Conservation (phyloP, 2,888 invertebrate species). For the Noctua pronuba region DNA sequence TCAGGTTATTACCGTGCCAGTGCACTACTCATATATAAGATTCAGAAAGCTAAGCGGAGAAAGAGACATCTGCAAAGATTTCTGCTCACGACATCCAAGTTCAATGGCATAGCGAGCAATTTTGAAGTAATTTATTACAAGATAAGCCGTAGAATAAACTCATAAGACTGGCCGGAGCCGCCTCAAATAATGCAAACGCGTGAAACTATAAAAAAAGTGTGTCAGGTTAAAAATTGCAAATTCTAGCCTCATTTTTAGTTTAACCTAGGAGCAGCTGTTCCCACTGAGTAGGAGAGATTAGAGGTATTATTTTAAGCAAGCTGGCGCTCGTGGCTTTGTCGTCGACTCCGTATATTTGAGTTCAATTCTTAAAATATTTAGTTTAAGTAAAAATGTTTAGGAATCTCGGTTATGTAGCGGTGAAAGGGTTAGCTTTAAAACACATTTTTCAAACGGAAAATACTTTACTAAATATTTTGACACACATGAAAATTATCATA, state of each 20-base stretch:
- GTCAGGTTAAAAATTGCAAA: constrained; percentile 52
- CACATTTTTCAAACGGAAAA: constrained; percentile 5
- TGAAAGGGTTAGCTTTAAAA: background rate
- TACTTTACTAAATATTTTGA: background rate
- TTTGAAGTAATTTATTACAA: background rate
- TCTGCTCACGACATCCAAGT: background rate
- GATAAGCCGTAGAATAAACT: background rate
- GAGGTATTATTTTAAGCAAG: constrained; percentile 72
- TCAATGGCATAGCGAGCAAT: constrained; percentile 3
- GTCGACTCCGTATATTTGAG: constrained; percentile 42
- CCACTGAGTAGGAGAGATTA: constrained; percentile 71
- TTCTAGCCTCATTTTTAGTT: constrained; percentile 60
- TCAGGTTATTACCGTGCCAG: background rate
- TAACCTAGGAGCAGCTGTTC: constrained; percentile 67
- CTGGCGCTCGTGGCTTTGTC: constrained; percentile 60
- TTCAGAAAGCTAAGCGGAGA: background rate
- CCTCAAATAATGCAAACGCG: constrained; percentile 26
- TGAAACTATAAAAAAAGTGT: constrained; percentile 36
- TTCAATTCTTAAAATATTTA: constrained; percentile 54
- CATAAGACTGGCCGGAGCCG: background rate
- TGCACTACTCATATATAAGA: constrained; percentile 11
- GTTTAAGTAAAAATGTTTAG: constrained; percentile 30
- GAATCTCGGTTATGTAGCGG: constrained; percentile 18
- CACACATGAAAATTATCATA: background rate
- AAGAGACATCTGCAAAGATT: background rate